Percentiles rank a stretch among this genome's conserved stretches.
Evolutionary conservation across 2,113 vertebrate species (phyloP).

Genomic region (Callopanchax toddi): DNA sequence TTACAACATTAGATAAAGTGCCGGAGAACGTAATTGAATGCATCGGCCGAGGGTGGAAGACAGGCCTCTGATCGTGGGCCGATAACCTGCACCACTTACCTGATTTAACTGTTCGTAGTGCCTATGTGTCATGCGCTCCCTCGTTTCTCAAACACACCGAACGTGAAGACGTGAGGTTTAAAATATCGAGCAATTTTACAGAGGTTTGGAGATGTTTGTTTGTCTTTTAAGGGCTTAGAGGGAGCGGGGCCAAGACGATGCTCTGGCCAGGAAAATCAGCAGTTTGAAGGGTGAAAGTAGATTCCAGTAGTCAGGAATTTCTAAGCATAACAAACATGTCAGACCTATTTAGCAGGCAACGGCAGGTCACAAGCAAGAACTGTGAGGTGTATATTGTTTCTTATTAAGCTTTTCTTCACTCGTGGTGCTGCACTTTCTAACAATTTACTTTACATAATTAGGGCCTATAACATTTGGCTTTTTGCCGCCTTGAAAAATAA

Average conservation of each 20-base stretch:
- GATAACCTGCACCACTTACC: conserved; percentile 60
- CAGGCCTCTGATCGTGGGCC: conserved; percentile 30
- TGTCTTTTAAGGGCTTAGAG: conserved; percentile 30
- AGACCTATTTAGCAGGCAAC: conserved; percentile 67
- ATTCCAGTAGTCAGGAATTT: conserved; percentile 82
- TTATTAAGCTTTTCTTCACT: conserved; percentile 69
- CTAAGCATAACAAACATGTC: conserved; percentile 81
- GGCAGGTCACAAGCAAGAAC: conserved; percentile 47
- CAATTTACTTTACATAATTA: conserved; percentile 72
- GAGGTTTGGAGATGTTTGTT: conserved; percentile 38
- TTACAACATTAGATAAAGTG: conserved; percentile 66
- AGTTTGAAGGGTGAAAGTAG: conserved; percentile 70
- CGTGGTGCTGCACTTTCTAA: conserved; percentile 61
- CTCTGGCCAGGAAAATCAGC: conserved; percentile 59
- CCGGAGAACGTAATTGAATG: conserved; percentile 61
- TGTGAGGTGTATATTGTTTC: conserved; percentile 76
- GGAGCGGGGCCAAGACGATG: conserved; percentile 30
- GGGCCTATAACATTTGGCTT: conserved; percentile 75
- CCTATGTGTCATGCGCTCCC: conserved; percentile 1
- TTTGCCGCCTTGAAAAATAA: conserved; percentile 67
- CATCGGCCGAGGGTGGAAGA: conserved; percentile 32
- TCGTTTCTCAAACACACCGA: conserved; percentile 4
- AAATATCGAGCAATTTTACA: conserved; percentile 34
- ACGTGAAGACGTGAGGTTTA: not conserved
- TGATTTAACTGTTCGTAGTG: conserved; percentile 45